phyloP scores from a whole-genome alignment of 2,797 vertebrate species.

The Oreochromis grahami region DNA sequence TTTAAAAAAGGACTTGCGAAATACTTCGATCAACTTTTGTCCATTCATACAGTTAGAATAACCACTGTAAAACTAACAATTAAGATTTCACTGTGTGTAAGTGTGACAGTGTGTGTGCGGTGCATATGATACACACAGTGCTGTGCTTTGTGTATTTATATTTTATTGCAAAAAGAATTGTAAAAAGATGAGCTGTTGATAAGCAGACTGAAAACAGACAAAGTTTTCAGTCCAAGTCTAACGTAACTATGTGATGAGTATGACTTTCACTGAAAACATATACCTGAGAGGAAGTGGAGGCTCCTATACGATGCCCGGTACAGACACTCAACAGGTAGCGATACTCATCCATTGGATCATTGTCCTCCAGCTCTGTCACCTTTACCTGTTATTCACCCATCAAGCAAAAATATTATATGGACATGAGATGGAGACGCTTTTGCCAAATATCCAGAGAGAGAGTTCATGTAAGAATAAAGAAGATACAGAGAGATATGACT shows the following conservation, averaged over 20 bases:
- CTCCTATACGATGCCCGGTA: slow-evolving; percentile 85
- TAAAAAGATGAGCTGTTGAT: neutral
- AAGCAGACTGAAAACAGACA: neutral
- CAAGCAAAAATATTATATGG: neutral
- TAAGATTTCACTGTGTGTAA: neutral
- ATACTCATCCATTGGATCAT: slow-evolving; percentile 85
- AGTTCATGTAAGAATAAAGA: neutral
- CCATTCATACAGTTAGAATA: neutral
- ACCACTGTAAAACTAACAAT: neutral
- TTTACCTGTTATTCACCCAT: slow-evolving; percentile 74
- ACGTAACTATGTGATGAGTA: neutral
- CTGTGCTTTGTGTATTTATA: neutral
- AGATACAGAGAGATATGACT: neutral
- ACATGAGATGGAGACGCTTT: neutral
- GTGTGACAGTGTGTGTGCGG: neutral
- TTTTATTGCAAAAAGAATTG: neutral
- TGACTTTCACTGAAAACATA: neutral
- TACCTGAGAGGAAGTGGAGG: slow-evolving; percentile 89
- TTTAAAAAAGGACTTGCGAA: too few species aligned
- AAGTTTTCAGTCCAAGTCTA: neutral
- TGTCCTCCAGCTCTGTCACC: slow-evolving; percentile 86
- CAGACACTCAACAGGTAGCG: slow-evolving; percentile 84
- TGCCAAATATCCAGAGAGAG: neutral
- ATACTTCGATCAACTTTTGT: too few species aligned
- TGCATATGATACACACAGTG: neutral